A percentile compares a stretch with the other conserved stretches of the same genome.
phyloP scores from a whole-genome alignment of 2,113 vertebrate species.

The Cyphomyrus plagiostoma region DNA sequence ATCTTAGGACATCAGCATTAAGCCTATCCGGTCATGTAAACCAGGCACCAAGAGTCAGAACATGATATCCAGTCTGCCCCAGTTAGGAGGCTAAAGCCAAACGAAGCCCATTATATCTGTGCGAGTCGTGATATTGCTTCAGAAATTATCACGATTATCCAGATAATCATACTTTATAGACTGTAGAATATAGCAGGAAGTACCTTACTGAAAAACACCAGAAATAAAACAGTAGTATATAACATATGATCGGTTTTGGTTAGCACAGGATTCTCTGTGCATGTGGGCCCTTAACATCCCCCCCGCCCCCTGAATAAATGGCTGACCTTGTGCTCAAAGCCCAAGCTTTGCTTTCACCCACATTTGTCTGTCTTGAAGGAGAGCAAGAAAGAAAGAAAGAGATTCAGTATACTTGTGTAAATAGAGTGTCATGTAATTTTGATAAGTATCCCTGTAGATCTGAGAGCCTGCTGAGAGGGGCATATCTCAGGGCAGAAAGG shows the following conservation, averaged over 20 bases:
- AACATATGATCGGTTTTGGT: background rate
- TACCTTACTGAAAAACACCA: background rate
- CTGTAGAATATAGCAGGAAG: background rate
- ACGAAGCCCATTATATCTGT: background rate
- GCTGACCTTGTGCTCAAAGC: background rate
- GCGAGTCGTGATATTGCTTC: background rate
- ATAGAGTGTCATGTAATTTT: background rate
- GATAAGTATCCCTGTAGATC: background rate
- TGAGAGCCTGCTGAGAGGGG: background rate
- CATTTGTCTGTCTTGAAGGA: background rate
- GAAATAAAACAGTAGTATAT: background rate
- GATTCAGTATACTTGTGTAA: background rate
- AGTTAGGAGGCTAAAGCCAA: background rate
- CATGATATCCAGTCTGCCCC: background rate
- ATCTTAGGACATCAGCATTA: slow-evolving; percentile 43
- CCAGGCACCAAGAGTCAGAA: slow-evolving; percentile 17
- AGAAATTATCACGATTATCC: background rate
- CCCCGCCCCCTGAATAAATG: background rate
- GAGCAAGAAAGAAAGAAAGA: background rate
- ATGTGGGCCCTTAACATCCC: background rate
- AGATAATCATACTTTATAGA: background rate
- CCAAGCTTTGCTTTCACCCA: background rate
- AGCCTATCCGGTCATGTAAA: slow-evolving; percentile 18
- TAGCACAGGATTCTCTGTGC: background rate
- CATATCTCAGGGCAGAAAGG: background rate